Conservation (phyloP, 2,797 vertebrate species). For the Coregonus suidteri region DNA sequence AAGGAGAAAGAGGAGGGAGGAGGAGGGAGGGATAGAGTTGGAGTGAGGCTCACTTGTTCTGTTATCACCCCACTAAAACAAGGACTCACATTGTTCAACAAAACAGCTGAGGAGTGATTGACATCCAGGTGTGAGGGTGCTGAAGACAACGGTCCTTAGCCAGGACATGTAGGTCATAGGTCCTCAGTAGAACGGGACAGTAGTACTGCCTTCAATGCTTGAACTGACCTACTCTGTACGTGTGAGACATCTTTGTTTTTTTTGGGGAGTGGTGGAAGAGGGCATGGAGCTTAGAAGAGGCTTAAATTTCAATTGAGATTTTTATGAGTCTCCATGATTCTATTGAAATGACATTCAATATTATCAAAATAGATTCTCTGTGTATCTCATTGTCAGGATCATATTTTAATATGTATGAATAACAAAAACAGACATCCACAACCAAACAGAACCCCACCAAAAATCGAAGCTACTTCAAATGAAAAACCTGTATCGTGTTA, state of each 20-base stretch:
- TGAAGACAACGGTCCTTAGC: neutral
- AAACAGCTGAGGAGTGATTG: neutral
- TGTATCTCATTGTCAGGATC: constrained; percentile 48
- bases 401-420: constrained; percentile 58
- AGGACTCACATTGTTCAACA: neutral
- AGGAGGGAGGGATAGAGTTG: neutral
- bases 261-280: neutral
- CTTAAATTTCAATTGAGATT: too few species aligned
- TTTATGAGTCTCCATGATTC: constrained; percentile 26
- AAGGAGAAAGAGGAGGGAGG: neutral
- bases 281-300: too few species aligned
- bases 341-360: constrained; percentile 11
- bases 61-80: neutral
- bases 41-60: neutral
- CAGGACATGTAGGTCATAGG: neutral
- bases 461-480: constrained; percentile 71
- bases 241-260: neutral
- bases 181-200: neutral
- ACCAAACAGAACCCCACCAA: neutral
- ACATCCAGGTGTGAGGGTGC: neutral
- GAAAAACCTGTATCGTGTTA: constrained; percentile 67
- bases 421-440: constrained; percentile 28
- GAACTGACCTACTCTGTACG: neutral
- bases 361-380: constrained; percentile 51
- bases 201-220: neutral